A percentile compares a stretch with the other conserved stretches of the same genome.
These are phyloP conservation scores for Xenops minutus DNA, from an alignment of 2,797 vertebrate genomes.

Conservation along the genomic window DNA sequence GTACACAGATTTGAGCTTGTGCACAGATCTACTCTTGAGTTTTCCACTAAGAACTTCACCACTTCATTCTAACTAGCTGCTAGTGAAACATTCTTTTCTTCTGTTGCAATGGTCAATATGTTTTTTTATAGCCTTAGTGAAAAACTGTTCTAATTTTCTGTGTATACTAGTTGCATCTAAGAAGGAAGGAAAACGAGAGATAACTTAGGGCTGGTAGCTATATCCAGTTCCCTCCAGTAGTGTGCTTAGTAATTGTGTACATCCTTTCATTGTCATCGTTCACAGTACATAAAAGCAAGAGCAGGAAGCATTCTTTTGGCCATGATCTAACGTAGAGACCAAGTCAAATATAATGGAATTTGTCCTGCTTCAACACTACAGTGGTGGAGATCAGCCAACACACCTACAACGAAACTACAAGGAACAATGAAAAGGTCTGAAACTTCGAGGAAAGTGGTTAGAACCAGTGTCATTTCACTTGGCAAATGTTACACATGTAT, in stretches of 20 bases:
- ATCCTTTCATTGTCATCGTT: not conserved
- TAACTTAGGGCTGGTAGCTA: not conserved
- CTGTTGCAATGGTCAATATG: not conserved
- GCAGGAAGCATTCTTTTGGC: not conserved
- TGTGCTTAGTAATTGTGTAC: not conserved
- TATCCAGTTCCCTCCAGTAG: not conserved
- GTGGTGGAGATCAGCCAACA: not conserved
- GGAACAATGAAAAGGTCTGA: not conserved
- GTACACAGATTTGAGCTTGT: not conserved
- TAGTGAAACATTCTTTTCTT: not conserved
- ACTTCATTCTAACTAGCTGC: not conserved
- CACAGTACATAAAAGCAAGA: not conserved
- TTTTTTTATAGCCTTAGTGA: not conserved
- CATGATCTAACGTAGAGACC: not conserved
- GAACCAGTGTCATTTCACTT: not conserved
- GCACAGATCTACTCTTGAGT: not conserved
- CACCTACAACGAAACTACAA: not conserved
- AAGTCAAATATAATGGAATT: not conserved
- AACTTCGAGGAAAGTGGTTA: not conserved
- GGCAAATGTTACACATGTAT: fast-evolving
- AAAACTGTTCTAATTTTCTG: not conserved
- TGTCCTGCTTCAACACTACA: not conserved
- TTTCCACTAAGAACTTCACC: not conserved
- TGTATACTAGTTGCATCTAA: not conserved
- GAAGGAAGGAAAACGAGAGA: not conserved